Base-by-base conservation (phyloP, 2,797 vertebrate genomes). In the Nannoperca australis region DNA sequence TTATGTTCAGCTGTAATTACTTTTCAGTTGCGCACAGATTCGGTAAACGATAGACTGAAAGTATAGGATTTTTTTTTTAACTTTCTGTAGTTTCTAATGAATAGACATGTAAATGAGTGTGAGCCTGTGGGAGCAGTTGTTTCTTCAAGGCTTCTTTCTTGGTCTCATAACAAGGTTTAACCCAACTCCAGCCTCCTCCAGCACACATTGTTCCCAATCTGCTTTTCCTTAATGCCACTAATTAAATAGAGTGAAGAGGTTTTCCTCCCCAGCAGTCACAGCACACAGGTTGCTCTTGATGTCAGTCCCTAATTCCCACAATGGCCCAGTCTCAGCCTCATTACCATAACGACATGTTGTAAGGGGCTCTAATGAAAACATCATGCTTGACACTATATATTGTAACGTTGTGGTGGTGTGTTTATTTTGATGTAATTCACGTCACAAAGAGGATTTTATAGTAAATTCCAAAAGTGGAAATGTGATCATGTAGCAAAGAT, bases 201-300 rank as follows among this genome's bases (percentile, higher is more conserved):
- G 70, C 38, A 70, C 76, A 49, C 51, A 38, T 58, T 79, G 69
- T 78, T 92, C 85, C 80, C 86, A 83, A 68, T 50, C 53, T n/a
- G 17, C 55, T 4, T 71, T 68, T 81, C 67, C 87, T 58, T 82
- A 89, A 92, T 87, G 67, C 63, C 64, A 47, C 74, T 83, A 84
- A 91, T 92, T 91, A 91, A 90, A 88, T 69, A 70, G 42, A 80
- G 70, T 68, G 66, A 76, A 80, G 81, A 85, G 81, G 51, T 67
- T 85, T 85, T 78, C 85, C 59, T 61, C 60, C 66, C 75, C 58
- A 27, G 79, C 73, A 82, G 58, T 78, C 61, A 67, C 65, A 69
- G 73, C 82, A 58, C 78, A 73, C 76, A 83, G 81, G 76, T 86
- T 77, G 47, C 73, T 74, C 69, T 73, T 85, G 64, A 90, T 91